Conservation (phyloP, 1,140 invertebrate genomes). For the Maniola jurtina region DNA sequence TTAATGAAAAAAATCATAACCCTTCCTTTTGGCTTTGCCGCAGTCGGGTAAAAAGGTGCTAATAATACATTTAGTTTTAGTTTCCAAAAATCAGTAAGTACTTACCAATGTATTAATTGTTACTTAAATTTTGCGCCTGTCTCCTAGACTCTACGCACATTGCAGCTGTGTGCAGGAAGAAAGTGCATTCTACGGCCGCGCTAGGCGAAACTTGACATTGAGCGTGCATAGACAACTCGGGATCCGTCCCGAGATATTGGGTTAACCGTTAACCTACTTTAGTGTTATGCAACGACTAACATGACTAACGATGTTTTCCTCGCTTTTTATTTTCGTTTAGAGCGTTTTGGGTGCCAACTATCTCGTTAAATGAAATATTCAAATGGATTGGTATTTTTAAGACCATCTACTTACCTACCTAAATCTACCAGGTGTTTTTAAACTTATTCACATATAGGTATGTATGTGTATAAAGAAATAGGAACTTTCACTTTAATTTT, state of each 20-base stretch:
- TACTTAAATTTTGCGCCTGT: background rate
- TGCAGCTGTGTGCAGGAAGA: conserved; percentile 57
- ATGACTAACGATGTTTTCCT: background rate
- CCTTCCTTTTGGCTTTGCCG: no score
- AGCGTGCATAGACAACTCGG: conserved; percentile 12
- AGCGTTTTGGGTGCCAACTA: background rate
- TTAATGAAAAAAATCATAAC: no score
- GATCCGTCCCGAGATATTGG: conserved; percentile 38
- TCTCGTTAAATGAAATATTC: background rate
- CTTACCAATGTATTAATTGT: no score
- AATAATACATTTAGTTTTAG: no score
- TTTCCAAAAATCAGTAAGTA: no score
- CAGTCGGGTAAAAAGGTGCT: no score
- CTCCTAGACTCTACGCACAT: background rate
- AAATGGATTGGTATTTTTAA: background rate
- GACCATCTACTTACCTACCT: background rate
- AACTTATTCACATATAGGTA: no score
- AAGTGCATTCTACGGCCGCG: conserved; percentile 68
- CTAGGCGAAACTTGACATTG: conserved; percentile 69
- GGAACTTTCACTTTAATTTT: no score
- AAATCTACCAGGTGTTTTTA: no score
- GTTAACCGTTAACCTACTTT: conserved; percentile 29
- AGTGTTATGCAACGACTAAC: conserved; percentile 7
- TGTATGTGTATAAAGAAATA: no score
- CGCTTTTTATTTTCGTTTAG: conserved; percentile 1